Conservation (phyloP, 2,113 vertebrate genomes). For the Labeo catla region DNA sequence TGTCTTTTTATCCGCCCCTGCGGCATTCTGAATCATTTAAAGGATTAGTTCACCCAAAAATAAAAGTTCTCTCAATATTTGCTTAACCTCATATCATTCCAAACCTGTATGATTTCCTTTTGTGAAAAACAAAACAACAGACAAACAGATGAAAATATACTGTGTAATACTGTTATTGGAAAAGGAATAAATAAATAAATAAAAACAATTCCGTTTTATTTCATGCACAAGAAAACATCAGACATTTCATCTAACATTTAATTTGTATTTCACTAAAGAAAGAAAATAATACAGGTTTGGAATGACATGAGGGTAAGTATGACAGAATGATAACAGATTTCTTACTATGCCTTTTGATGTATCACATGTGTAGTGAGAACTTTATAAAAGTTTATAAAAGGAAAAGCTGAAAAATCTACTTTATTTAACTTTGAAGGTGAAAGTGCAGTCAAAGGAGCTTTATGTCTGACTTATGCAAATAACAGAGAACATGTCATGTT, state of each 20-base stretch:
- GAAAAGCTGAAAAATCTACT: not conserved
- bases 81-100: not conserved
- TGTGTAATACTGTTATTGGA: no score
- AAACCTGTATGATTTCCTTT: not conserved
- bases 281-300: not conserved
- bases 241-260: not conserved
- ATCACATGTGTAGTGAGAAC: not conserved
- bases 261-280: not conserved
- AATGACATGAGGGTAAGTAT: not conserved
- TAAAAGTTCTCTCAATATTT: not conserved
- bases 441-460: not conserved
- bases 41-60: not conserved
- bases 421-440: not conserved
- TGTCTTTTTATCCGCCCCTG: not conserved
- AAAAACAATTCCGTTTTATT: not conserved
- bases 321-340: not conserved
- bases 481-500: not conserved
- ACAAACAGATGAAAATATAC: not conserved
- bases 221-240: not conserved
- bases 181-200: not conserved
- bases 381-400: not conserved
- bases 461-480: not conserved
- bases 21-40: not conserved
- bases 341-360: not conserved
- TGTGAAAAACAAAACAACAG: not conserved